Base-by-base conservation (phyloP, 2,797 vertebrate species). In the Todus mexicanus region DNA sequence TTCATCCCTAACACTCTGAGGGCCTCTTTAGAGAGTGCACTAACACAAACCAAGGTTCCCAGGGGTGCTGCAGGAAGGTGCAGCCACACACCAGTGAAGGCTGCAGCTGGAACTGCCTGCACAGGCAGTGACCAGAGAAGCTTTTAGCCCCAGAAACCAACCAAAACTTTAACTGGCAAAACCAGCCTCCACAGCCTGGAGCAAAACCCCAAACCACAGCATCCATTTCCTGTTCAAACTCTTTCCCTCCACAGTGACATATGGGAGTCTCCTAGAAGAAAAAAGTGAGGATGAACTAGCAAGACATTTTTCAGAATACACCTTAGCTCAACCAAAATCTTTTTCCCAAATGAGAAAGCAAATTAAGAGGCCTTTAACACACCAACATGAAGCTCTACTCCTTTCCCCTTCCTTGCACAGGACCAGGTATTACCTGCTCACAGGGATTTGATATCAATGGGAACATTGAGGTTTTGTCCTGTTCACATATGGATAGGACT, bases 121-220 rank as follows among this genome's bases (percentile, higher is more conserved):
- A 5, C 9, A 2, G 65, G 56, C 56, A 76, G 25, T 4, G 2
- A 84, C n/a, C 47, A 66, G 51, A 60, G 61, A 1, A 1, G 57
- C 61, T 88, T n/a, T 90, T 48, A 88, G 35, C 15, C 43, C 20
- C 56, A 82, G 60, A 54, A 90, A 87, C 10, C 33, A 72, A n/a
- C 23, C 37, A 66, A 84, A 92, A 78, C 6, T 14, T 65, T 43
- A 86, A 84, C 13, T n/a, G 25, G 42, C 53, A 87, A 70, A 92
- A 89, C 19, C 33, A 21, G 42, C 23, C 37, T 40, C 43, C 2
- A 1, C 27, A 73, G 51, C 72, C 48, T 53, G 20, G 7, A 68
- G 48, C 37, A 66, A 90, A 83, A 51, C 7, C 11, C 16, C 45
- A 76, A 68, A 60, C 1, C 25, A 73, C 1, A 1, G 50, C 9